Base-by-base conservation (phyloP, 1,140 invertebrate genomes). In the Parasteatoda tepidariorum region DNA sequence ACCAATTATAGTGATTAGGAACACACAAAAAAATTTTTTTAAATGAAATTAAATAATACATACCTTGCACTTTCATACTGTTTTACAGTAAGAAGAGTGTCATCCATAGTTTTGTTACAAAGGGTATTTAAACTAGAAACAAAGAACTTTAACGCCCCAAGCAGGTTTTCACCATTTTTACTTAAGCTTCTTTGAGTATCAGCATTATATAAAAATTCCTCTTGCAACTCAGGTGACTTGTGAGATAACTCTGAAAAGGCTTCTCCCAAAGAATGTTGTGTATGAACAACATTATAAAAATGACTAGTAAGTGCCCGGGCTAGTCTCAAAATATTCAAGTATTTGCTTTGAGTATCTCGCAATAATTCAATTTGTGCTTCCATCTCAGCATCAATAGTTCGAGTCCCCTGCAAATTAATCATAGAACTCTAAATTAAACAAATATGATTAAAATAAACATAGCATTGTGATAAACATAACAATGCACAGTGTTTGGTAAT, bases 91-190 rank as follows among this genome's bases (percentile, higher is more conserved):
- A 97, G 91, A 86, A 99, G 91, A 0, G 97, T 98, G 88, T 98
- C 97, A 90, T 98, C 97, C 88, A 99, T 98, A 31, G 96, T 98
- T 91, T 98, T 98, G 89, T 97, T 95, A 89, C 96, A 97, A 86
- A 99, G 91, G 48, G 97, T 99, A 89, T 96, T 96, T 13, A 99
- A 94, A 61, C 96, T 96, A 66, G 95, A 97, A 86, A 96, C 96
- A 90, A 99, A 98, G 90, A 98, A 98, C 90, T 98, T 97, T 85
- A 99, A 91, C 81, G 96, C 97, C 84, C 94, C 93, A 33, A 87
- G 48, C 61, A 99, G 90, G 83, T 94, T 93, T 90, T 98, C 97
- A 24, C 97, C 97, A 90, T 98, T 98, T 90, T 96, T 97, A 33
- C 95, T 95, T 48, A 98, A 90, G 88, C 95, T 95, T 88, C 95